phyloP scores from a whole-genome alignment of 30 jellyfish, hydroid and myxozoan genomes.

The Calvadosia cruxmelitensis region DNA sequence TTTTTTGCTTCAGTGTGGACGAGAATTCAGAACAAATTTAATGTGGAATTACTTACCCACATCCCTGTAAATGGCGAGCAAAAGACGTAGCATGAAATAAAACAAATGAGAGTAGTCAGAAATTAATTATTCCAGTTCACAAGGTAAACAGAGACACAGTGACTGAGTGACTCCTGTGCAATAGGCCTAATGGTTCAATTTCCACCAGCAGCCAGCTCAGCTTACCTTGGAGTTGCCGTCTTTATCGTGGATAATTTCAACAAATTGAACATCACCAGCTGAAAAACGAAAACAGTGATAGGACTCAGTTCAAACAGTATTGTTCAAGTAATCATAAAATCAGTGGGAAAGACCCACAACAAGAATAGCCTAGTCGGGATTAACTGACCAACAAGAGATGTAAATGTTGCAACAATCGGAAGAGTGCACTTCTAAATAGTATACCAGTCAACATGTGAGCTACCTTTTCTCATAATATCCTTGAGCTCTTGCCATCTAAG shows the following conservation, averaged over 20 bases:
- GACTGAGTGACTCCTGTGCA: too few relatives aligned
- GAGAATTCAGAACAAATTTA: too few relatives aligned
- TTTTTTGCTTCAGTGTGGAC: too few relatives aligned
- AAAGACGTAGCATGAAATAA: neutral
- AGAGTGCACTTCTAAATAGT: too few relatives aligned
- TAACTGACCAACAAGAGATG: neutral
- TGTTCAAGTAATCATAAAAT: neutral
- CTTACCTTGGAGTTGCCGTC: slow-evolving; percentile 84
- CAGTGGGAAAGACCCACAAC: neutral
- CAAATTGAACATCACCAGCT: slow-evolving; percentile 91
- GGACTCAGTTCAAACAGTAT: neutral
- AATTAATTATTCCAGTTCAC: too few relatives aligned
- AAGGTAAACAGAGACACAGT: too few relatives aligned
- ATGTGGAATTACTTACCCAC: slow-evolving; percentile 34
- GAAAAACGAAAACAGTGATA: slow-evolving; percentile 4
- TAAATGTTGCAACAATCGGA: too few relatives aligned
- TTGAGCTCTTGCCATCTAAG: slow-evolving; percentile 86
- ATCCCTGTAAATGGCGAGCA: slow-evolving; percentile 18
- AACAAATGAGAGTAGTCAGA: too few relatives aligned
- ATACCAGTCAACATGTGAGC: too few relatives aligned
- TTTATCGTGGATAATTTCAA: slow-evolving; percentile 62
- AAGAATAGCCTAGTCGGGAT: neutral
- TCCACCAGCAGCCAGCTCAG: too few relatives aligned
- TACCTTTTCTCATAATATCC: slow-evolving; percentile 93
- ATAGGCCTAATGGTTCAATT: too few relatives aligned